Evolutionary conservation across 2,113 vertebrate genomes (phyloP), one percentile per base, ranked within the genome.

Genomic region (Heteronetta atricapilla): DNA sequence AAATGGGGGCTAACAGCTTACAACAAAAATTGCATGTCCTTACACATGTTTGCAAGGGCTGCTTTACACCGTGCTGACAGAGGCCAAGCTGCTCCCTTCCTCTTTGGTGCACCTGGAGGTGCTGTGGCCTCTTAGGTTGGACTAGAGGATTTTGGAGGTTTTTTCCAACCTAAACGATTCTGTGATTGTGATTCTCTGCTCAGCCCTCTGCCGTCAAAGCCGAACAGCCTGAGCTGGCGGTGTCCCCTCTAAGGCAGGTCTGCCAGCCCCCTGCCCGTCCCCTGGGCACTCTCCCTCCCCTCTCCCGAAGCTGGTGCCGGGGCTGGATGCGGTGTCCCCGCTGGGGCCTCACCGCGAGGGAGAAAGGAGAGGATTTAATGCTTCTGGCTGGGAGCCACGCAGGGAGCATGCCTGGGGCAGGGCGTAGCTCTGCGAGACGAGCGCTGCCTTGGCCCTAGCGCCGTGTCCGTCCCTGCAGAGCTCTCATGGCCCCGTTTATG

Each of bases 401-500:
- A 31, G 68, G 81, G 81, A 89, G 33, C 31, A 13, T 0, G 85
- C 48, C 77, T 25, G 79, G 75, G 60, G 82, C 76, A 25, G 78
- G 48, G 50, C 15, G 3, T 21, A 23, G 68, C 0, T 55, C 11
- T 20, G 3, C 56, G 4, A 14, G 68, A 23, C 31, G 6, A 68
- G 55, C 33, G 1, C 14, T 46, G 83, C 88, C 29, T 1, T 46
- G 82, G 80, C 86, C 67, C 70, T 3, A 6, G 52, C 53, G 67
- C 68, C 3, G 0, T 1, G 13, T 17, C 80, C 42, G 42, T 13
- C 58, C 72, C 0, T 3, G 26, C 58, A 1, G 8, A 3, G 77
- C 34, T 42, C 79, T 78, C 14, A 2, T 4, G 46, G 33, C 79
- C 40, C 44, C 1, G 0, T 60, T 48, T 74, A 31, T 7, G 0